Conservation (phyloP, 2,888 invertebrate genomes). For the Phaonia tiefii region DNA sequence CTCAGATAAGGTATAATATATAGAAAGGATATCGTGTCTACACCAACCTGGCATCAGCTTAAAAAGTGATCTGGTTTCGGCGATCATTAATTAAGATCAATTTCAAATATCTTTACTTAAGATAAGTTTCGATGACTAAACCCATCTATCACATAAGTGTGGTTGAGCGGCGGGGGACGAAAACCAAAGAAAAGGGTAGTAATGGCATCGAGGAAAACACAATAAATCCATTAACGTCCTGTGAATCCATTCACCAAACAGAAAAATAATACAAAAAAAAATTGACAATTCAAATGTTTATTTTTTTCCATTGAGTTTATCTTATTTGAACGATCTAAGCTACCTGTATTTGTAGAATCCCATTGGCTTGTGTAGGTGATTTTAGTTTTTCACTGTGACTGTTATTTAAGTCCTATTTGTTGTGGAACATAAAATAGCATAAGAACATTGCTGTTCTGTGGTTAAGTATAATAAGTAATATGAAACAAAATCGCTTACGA, state of each 20-base stretch:
- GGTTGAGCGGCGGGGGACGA: background rate
- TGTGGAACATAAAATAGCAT: too few relatives aligned
- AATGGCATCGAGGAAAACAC: slow-evolving; percentile 23
- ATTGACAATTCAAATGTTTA: slow-evolving; percentile 49
- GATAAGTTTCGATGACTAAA: slow-evolving; percentile 57
- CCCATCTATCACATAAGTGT: slow-evolving; percentile 47
- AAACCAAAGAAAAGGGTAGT: slow-evolving; percentile 35
- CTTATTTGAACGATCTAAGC: slow-evolving; percentile 50
- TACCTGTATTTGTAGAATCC: slow-evolving; percentile 56
- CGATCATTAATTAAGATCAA: slow-evolving; percentile 66
- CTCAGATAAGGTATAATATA: slow-evolving; percentile 32
- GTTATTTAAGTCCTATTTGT: too few relatives aligned
- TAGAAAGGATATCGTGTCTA: slow-evolving; percentile 19
- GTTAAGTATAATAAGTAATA: too few relatives aligned
- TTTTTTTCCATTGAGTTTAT: slow-evolving; percentile 43
- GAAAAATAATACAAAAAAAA: slow-evolving; percentile 28
- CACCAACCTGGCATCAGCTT: slow-evolving; percentile 8
- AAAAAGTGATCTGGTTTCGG: slow-evolving; percentile 37
- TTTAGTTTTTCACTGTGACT: slow-evolving; percentile 34
- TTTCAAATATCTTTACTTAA: slow-evolving; percentile 61
- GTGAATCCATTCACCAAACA: slow-evolving; percentile 48
- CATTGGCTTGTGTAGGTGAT: too few relatives aligned
- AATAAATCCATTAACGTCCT: slow-evolving; percentile 56
- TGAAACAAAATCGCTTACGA: too few relatives aligned
- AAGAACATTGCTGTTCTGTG: too few relatives aligned